Base-by-base conservation (phyloP, 2,797 vertebrate species). In the Adelosebastes latens region DNA sequence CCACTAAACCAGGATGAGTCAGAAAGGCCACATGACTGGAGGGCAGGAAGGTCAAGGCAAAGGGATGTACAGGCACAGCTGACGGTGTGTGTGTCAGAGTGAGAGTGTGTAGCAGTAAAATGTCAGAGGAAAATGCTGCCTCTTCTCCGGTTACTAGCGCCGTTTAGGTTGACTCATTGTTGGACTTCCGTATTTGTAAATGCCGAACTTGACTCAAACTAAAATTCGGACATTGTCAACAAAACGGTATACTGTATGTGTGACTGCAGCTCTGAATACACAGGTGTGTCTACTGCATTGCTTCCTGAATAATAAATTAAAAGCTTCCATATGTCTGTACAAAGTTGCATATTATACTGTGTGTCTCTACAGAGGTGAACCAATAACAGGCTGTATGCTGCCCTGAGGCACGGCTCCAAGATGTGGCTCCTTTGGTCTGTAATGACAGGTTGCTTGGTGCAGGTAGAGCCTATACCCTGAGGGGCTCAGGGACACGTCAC, bases 51-150 rank as follows among this genome's bases (percentile, higher is more conserved):
- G 92, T 91, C 84, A 88, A 79, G 76, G 83, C 81, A 69, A 85
- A 87, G 49, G 73, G 83, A 85, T 84, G 75, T 80, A 88, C 77
- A 88, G 75, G 85, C 65, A 86, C 90, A 92, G 87, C 89, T 92
- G 88, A 91, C 27, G 13, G 63, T 31, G 39, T 72, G 76, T 81
- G 61, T 77, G 74, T 70, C 32, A 70, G 29, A 77, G 74, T 72
- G 80, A 72, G 75, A 79, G 76, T 81, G 86, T 77, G 73, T 60
- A n/a, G 61, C 46, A 68, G 61, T 64, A 25, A 88, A 86, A 87
- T 82, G 64, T 81, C 79, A 80, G 73, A 70, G 68, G 49, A 79
- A 84, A 81, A 65, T 52, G 31, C 64, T 56, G 59, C 46, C n/a
- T 80, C 32, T 4, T 62, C 83, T 89, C 78, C 4, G 16, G 56